A percentile compares a stretch with the other conserved stretches of the same genome.
Evolutionary conservation across 2,888 invertebrate genomes (phyloP).

Genomic region (Nesidiocoris tenuis): DNA sequence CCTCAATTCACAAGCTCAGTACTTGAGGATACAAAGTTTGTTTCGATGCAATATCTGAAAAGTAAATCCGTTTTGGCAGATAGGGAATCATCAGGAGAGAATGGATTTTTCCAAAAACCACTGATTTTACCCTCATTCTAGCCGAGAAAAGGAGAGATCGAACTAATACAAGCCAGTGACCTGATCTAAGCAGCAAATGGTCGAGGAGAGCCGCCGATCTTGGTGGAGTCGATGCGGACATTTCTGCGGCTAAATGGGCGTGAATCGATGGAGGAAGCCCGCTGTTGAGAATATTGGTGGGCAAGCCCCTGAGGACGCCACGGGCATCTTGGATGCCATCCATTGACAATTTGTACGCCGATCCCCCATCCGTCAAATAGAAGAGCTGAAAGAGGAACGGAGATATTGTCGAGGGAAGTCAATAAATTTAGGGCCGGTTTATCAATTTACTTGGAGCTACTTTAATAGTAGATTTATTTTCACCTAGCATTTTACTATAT

Average conservation of each 20-base stretch:
- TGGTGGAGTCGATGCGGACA: conserved; percentile 30
- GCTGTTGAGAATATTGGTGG: conserved; percentile 22
- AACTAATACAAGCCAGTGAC: too few species aligned
- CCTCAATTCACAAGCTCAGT: too few species aligned
- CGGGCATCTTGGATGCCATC: conserved; percentile 23
- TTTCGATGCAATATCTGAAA: too few species aligned
- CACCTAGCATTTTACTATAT: too few species aligned
- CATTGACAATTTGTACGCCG: conserved; percentile 11
- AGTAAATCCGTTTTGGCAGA: not conserved
- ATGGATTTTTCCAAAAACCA: too few species aligned
- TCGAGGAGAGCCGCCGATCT: conserved; percentile 42
- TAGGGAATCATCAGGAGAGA: not conserved
- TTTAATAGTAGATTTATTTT: too few species aligned
- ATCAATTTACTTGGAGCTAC: too few species aligned
- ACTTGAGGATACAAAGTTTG: too few species aligned
- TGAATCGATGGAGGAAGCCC: conserved; percentile 8
- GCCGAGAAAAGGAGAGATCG: too few species aligned
- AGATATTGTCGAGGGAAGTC: too few species aligned
- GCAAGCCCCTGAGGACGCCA: conserved; percentile 29
- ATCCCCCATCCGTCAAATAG: conserved; percentile 27
- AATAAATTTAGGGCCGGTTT: too few species aligned
- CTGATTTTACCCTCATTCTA: too few species aligned
- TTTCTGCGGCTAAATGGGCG: conserved; percentile 28
- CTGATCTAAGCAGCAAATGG: conserved; percentile 25
- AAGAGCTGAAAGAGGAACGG: conserved; percentile 39